Evolutionary conservation across 2,888 invertebrate genomes (phyloP), one percentile per base, ranked within the genome.

Genomic region (Drosophila pseudotalamancana): DNA sequence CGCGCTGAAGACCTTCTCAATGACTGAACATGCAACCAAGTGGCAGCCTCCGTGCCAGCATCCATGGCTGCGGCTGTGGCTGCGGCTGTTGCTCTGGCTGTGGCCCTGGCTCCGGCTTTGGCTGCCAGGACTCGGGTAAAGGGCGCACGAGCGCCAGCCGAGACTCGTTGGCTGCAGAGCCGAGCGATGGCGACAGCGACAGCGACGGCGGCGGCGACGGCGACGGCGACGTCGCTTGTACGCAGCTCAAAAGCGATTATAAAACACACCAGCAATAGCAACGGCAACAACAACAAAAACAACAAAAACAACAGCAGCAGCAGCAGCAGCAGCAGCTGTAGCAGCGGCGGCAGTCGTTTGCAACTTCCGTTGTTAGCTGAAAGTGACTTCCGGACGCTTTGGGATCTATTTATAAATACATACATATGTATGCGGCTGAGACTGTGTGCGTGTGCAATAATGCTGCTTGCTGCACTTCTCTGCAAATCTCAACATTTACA

Each of bases 331-430:
- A 46, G 14, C 11, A 64, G 40, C n/a, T n/a, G n/a, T n/a, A n/a
- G n/a, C n/a, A n/a, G n/a, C n/a, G n/a, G 14, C 39, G 63, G 40
- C 56, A 67, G 55, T 77, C 77, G 70, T 73, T 79, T 77, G 78
- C 78, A 74, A 66, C 82, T 77, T 84, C 81, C 87, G 81, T 70
- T 79, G 69, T 76, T 69, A 72, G 72, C 78, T 72, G 60, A 72
- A 72, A 72, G 63, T 66, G 55, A 78, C 79, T 87, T 82, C 81
- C 81, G 82, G 66, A 59, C 67, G 69, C 79, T 74, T 32, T 60
- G 55, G 71, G 62, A 74, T 79, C 59, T 69, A 57, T 56, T 56
- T 62, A 40, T 43, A 56, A 31, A 46, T 49, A 56, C 27, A 46
- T 49, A 56, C 27, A 51, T 49, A 29, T 21, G 21, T 50, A 18